Evolutionary conservation across 2,888 invertebrate species (phyloP).

Genomic region (Drosophila robusta): DNA sequence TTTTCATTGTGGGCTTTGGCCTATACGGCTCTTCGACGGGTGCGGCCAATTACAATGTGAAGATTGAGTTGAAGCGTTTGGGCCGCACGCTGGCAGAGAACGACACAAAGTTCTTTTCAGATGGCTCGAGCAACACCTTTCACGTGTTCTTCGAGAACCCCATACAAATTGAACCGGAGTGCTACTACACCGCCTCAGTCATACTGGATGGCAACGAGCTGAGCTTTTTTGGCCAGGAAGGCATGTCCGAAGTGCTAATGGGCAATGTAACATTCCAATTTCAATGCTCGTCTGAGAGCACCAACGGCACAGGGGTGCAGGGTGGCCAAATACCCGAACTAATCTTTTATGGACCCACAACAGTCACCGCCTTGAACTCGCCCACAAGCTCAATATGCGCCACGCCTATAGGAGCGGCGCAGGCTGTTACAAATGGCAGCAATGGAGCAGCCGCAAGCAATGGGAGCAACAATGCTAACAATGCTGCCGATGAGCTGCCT

Average conservation of each 20-base stretch:
- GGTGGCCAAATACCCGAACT: constrained; percentile 99
- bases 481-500: constrained; percentile 50
- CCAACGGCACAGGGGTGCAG: constrained; percentile 98
- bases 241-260: constrained; percentile 96
- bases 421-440: constrained; percentile 23
- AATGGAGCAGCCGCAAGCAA: constrained; percentile 17
- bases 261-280: constrained; percentile 98
- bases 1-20: constrained; percentile 98
- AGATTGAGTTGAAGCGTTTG: constrained; percentile 95
- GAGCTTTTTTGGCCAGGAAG: constrained; percentile 98
- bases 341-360: constrained; percentile 96
- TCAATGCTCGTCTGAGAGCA: constrained; percentile 98
- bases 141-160: constrained; percentile 93
- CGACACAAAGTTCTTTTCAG: constrained; percentile 97
- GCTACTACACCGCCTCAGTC: constrained; percentile 97
- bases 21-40: constrained; percentile 98
- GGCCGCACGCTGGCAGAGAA: constrained; percentile 96
- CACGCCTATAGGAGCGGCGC: constrained; percentile 70
- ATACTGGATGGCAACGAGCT: constrained; percentile 96
- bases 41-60: constrained; percentile 97
- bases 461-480: constrained; percentile 56
- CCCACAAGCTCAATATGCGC: constrained; percentile 83
- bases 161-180: constrained; percentile 95
- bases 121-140: constrained; percentile 98
- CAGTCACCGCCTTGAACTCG: constrained; percentile 84